Evolutionary conservation across 2,888 invertebrate genomes (phyloP).

Genomic region (Tachina fera): DNA sequence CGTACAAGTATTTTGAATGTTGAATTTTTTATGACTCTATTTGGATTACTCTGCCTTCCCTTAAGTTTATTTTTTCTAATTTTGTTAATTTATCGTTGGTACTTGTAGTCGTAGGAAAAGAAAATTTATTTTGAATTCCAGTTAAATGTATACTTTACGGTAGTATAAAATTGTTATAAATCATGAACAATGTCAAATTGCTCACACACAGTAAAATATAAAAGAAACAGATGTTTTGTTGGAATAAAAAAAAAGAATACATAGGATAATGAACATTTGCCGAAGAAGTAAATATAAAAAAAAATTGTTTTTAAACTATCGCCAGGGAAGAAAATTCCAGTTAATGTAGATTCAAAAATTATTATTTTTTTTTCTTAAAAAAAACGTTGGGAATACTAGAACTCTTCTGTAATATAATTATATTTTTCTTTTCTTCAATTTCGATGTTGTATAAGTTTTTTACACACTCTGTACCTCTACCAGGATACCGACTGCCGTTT

Average conservation of each 20-base stretch:
- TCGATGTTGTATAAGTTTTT: too few species aligned
- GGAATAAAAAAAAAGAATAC: background rate
- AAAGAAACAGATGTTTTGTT: conserved; percentile 63
- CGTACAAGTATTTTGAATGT: conserved; percentile 36
- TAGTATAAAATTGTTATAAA: conserved; percentile 57
- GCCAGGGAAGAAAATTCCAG: background rate
- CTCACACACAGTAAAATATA: conserved; percentile 10
- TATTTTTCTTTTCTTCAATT: too few species aligned
- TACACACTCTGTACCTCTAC: too few species aligned
- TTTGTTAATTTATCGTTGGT: conserved; percentile 31
- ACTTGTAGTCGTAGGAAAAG: conserved; percentile 1
- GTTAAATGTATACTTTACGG: conserved; percentile 45
- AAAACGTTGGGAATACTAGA: too few species aligned
- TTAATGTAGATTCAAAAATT: too few species aligned
- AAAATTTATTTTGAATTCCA: conserved; percentile 42
- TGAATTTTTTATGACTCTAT: conserved; percentile 58
- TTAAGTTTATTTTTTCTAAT: conserved; percentile 1
- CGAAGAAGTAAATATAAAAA: background rate
- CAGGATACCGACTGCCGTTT: too few species aligned
- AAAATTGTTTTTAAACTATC: background rate
- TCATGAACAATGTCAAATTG: conserved; percentile 64
- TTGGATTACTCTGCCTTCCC: conserved; percentile 2
- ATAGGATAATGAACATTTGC: conserved; percentile 9
- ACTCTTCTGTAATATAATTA: too few species aligned
- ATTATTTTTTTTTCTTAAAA: too few species aligned